Evolutionary conservation across 2,797 vertebrate species (phyloP).

Genomic region (Ctenopoma multispine): DNA sequence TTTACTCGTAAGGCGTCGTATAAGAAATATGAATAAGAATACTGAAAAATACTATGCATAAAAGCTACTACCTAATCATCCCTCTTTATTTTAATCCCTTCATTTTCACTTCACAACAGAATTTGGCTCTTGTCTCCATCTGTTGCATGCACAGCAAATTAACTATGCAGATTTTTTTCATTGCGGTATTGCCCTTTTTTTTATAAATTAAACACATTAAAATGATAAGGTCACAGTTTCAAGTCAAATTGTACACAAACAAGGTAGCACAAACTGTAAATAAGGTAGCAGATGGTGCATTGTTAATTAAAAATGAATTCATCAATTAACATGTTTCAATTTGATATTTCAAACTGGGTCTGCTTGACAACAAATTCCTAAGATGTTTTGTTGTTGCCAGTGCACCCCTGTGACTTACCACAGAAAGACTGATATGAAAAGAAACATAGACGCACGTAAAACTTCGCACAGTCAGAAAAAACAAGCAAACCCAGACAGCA

Average conservation of each 20-base stretch:
- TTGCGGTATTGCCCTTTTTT: too few relatives aligned
- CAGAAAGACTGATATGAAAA: neutral
- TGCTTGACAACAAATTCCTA: neutral
- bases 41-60: constrained; percentile 1
- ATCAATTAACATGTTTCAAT: neutral
- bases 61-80: neutral
- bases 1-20: neutral
- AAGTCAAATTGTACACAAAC: too few relatives aligned
- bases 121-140: too few relatives aligned
- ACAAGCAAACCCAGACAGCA: constrained; percentile 13
- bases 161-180: too few relatives aligned
- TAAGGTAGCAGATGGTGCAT: too few relatives aligned
- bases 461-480: constrained; percentile 36
- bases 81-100: neutral
- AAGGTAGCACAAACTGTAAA: too few relatives aligned
- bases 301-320: too few relatives aligned
- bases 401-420: neutral
- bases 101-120: neutral
- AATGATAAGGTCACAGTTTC: too few relatives aligned
- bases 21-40: too few relatives aligned
- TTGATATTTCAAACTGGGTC: neutral
- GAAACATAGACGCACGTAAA: neutral
- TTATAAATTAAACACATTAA: too few relatives aligned
- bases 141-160: too few relatives aligned
- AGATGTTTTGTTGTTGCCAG: neutral